Conservation (phyloP, 2,888 invertebrate species). For the Sipha maydis region DNA sequence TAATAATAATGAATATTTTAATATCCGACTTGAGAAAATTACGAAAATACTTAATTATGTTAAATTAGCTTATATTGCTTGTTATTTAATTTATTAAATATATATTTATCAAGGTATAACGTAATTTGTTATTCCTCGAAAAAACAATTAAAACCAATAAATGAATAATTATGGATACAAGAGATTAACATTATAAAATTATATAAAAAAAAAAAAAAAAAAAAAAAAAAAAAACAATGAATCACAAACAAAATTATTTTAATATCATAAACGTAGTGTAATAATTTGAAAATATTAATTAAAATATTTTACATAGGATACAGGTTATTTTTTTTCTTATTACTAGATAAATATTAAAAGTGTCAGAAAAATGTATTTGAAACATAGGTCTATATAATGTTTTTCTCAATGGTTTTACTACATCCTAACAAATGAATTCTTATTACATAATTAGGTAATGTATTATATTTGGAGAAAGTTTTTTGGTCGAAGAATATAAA, state of each 20-base stretch:
- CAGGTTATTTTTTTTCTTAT: too few relatives aligned
- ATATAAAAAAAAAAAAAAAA: too few relatives aligned
- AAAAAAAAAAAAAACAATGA: too few relatives aligned
- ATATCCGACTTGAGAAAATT: not conserved
- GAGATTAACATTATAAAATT: not conserved
- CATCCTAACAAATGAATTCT: too few relatives aligned
- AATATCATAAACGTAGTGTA: not conserved
- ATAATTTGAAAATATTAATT: too few relatives aligned
- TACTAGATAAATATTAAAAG: too few relatives aligned
- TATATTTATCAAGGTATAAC: not conserved
- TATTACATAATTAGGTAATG: not conserved
- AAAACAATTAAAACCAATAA: not conserved
- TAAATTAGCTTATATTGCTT: not conserved
- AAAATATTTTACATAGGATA: too few relatives aligned
- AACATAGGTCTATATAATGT: too few relatives aligned
- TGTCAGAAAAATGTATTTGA: too few relatives aligned
- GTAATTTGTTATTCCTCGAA: not conserved
- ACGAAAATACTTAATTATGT: not conserved
- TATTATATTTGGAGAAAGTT: not conserved
- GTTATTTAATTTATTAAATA: not conserved
- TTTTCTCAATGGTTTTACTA: too few relatives aligned
- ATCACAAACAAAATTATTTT: not conserved
- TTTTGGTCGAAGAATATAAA: not conserved
- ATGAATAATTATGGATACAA: not conserved
- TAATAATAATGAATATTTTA: too few relatives aligned